Base-by-base conservation (phyloP, 2,888 invertebrate genomes). In the Andrena dorsata region DNA sequence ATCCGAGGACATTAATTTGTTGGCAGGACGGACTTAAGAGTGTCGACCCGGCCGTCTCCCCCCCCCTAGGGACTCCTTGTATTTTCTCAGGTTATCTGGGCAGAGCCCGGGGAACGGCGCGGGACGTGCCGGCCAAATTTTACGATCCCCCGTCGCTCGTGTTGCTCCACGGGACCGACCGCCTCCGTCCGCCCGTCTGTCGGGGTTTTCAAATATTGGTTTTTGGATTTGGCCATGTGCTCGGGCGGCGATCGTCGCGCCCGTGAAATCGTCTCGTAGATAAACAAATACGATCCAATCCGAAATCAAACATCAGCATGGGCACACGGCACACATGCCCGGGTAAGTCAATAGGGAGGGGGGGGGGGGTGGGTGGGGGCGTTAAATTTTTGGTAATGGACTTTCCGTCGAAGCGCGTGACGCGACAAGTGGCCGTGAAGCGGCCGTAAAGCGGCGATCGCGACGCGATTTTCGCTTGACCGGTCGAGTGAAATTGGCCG, bases 1-100 rank as follows among this genome's bases (percentile, higher is more conserved):
- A 89, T 89, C 89, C 88, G 82, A 82, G 86, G 84, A 88, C 90
- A 90, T 89, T 88, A 89, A 90, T 90, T 90, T 87, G 88, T 87
- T 82, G 88, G 71, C 87, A 87, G 79, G 86, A 82, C 85, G 85
- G 80, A 82, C 88, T 88, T 86, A 85, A 85, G 88, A 88, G 74
- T 76, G 85, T 77, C 84, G 86, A 83, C 76, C 85, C 51, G 80
- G 65, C 76, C 85, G 78, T 76, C 63, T 78, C 63, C 80, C 80
- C 63, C 80, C 80, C 76, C 88, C 41, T 58, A 49, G 87, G 86
- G 87, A 75, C 82, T 85, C 74, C 73, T 88, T 87, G 86, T 90
- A 89, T 90, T 90, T 90, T 90, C 90, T 90, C 84, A 88, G 87
- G 88, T 89, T 86, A 85, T 87, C 88, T 82, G 71, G 68, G 35